These are phyloP conservation scores for Xenotilapia caudafasciata DNA, from an alignment of 2,113 vertebrate species.

Conservation along the genomic window DNA sequence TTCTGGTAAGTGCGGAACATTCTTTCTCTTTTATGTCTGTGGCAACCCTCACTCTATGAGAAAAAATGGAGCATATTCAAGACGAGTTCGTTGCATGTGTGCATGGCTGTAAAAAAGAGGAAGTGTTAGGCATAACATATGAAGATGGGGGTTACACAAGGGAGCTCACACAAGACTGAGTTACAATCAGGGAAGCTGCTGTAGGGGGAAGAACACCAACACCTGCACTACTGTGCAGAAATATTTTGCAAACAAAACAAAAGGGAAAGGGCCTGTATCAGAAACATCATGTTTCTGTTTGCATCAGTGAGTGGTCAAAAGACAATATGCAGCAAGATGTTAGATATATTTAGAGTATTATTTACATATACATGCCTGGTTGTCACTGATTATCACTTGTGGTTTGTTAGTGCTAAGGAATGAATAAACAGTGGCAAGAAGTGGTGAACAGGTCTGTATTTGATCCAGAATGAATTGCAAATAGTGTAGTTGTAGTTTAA, in stretches of 20 bases:
- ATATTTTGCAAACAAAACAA: neutral
- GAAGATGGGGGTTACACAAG: neutral
- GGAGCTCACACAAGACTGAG: neutral
- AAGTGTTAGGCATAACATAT: neutral
- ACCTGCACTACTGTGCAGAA: neutral
- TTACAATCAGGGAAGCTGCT: neutral
- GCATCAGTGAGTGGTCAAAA: neutral
- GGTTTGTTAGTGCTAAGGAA: neutral
- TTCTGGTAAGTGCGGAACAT: neutral
- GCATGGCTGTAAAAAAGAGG: neutral
- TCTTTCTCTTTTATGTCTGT: neutral
- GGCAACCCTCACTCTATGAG: neutral
- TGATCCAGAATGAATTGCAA: neutral
- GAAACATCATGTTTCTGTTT: neutral
- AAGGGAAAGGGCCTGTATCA: neutral
- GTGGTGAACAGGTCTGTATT: neutral
- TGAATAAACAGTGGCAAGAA: neutral
- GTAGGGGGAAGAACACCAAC: neutral
- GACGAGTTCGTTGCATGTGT: neutral
- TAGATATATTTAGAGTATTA: neutral
- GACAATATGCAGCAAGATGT: neutral
- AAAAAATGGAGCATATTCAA: neutral
- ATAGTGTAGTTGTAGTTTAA: neutral
- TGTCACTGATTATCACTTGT: neutral
- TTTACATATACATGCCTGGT: neutral